Conservation (phyloP, 2,888 invertebrate genomes). For the Chloromyia formosa region DNA sequence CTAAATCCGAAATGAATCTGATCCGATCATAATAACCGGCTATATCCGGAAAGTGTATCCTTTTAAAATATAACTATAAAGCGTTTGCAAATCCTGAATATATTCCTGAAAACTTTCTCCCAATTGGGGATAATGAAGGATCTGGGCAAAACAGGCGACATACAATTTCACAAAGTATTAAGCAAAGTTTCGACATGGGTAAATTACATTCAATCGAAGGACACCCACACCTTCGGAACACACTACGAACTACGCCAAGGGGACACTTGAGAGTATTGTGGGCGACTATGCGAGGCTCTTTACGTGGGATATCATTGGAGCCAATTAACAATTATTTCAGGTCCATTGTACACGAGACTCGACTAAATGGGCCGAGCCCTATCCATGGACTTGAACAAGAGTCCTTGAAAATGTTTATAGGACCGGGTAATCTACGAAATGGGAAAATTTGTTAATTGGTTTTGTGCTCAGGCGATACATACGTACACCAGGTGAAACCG, state of each 20-base stretch:
- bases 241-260: no score
- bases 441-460: no score
- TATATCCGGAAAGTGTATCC: no score
- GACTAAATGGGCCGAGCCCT: neutral
- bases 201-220: conserved; percentile 12
- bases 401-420: neutral
- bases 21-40: no score
- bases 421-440: no score
- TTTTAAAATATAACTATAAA: no score
- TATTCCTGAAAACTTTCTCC: no score
- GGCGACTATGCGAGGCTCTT: neutral
- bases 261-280: neutral
- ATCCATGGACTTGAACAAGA: neutral
- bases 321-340: conserved; percentile 31
- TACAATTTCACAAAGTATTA: conserved; percentile 15
- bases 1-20: no score
- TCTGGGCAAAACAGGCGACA: no score
- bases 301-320: neutral
- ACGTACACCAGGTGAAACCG: neutral
- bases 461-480: no score
- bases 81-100: no score
- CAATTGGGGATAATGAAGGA: conserved; percentile 14
- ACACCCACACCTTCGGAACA: no score
- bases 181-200: neutral
- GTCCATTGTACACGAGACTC: neutral